A percentile compares a stretch with the other conserved stretches of the same genome.
Conservation (phyloP, 2,888 invertebrate species). For the Seira musarum region DNA sequence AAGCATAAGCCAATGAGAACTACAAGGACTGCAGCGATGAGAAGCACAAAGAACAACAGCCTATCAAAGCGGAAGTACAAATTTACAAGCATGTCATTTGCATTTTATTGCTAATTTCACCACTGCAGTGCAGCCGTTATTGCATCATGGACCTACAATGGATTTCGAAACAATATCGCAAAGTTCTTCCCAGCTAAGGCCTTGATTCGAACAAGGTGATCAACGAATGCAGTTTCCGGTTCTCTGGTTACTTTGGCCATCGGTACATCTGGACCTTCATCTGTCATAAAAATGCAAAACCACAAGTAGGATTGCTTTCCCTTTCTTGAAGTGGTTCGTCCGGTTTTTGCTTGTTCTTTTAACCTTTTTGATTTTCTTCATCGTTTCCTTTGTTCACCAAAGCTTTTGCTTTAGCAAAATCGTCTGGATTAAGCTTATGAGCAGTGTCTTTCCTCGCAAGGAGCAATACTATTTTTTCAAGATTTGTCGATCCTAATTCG, state of each 20-base stretch:
- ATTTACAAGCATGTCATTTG: no score
- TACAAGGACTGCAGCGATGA: slow-evolving; percentile 40
- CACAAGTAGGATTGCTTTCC: not conserved
- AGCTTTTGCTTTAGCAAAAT: not conserved
- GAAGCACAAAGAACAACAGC: slow-evolving; percentile 50
- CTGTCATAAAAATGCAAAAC: not conserved
- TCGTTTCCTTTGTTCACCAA: not conserved
- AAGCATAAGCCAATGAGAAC: slow-evolving; percentile 39
- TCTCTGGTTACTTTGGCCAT: slow-evolving; percentile 29
- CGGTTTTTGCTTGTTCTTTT: not conserved
- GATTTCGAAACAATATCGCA: slow-evolving; percentile 31
- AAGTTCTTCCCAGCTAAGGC: slow-evolving; percentile 40
- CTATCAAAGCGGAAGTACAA: slow-evolving; percentile 4
- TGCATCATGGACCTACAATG: slow-evolving; percentile 10
- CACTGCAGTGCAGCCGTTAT: not conserved
- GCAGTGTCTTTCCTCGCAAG: slow-evolving; percentile 69
- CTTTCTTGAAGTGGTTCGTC: not conserved
- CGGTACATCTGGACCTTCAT: slow-evolving; percentile 11
- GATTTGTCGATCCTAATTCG: slow-evolving; percentile 84
- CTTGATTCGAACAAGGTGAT: slow-evolving; percentile 11
- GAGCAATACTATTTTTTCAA: slow-evolving; percentile 96
- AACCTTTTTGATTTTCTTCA: not conserved
- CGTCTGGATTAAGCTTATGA: not conserved
- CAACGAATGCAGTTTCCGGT: not conserved
- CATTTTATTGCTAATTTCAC: no score